Conservation (phyloP, 2,888 invertebrate genomes). For the Drosophila quasianomalipes region DNA sequence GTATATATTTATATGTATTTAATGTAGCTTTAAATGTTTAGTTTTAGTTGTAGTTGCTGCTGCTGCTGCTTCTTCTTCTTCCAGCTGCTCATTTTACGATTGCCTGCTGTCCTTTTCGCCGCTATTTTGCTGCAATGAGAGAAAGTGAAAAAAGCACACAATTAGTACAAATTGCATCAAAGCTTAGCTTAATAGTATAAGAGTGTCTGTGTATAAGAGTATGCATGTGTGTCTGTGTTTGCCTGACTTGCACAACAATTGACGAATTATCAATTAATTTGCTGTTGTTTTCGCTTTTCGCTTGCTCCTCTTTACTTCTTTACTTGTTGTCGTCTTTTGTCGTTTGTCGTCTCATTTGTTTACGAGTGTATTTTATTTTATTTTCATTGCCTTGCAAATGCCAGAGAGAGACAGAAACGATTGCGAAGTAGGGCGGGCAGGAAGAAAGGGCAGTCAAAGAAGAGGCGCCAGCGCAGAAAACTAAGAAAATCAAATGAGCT, state of each 20-base stretch:
- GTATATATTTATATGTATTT: conserved; percentile 13
- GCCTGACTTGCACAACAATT: conserved; percentile 58
- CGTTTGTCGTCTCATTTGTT: conserved; percentile 51
- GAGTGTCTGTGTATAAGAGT: conserved; percentile 2
- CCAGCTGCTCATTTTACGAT: conserved; percentile 61
- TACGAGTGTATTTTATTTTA: conserved; percentile 42
- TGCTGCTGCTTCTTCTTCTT: conserved; percentile 14
- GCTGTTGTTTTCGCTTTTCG: conserved; percentile 45
- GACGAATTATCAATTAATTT: conserved; percentile 70
- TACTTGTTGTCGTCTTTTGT: conserved; percentile 4
- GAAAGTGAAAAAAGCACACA: conserved; percentile 38
- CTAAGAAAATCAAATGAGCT: conserved; percentile 54
- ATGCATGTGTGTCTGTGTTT: conserved; percentile 7
- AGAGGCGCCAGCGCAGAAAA: conserved; percentile 56
- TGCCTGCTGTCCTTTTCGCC: conserved; percentile 75
- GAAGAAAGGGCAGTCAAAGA: conserved; percentile 30
- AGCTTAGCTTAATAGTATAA: conserved; percentile 4
- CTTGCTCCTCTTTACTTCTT: conserved; percentile 18
- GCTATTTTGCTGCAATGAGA: conserved; percentile 71
- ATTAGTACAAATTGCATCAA: conserved; percentile 58
- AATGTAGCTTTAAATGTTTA: conserved; percentile 60
- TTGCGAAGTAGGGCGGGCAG: background rate
- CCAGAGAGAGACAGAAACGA: background rate
- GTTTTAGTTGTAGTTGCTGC: conserved; percentile 48
- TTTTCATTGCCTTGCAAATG: conserved; percentile 30